phyloP scores from a whole-genome alignment of 1,140 invertebrate species.

The Brachionus koreanus region DNA sequence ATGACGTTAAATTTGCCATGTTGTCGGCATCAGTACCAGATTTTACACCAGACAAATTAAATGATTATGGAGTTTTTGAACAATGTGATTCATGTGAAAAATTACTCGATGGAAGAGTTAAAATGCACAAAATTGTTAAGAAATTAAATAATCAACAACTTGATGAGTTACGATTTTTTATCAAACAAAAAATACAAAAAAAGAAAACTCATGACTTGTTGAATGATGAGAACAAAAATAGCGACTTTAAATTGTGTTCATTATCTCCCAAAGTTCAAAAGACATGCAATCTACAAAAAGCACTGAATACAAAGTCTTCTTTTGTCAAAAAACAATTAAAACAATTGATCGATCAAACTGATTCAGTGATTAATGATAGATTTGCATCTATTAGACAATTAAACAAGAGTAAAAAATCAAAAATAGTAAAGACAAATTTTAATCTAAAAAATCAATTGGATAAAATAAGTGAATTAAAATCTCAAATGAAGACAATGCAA shows the following conservation, averaged over 20 bases:
- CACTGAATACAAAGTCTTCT: not conserved
- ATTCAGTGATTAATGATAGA: not conserved
- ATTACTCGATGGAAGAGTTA: constrained; percentile 8
- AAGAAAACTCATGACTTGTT: not conserved
- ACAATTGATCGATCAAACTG: not conserved
- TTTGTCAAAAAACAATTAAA: constrained; percentile 29
- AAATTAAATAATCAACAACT: not conserved
- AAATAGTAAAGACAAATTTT: not conserved
- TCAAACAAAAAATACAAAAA: constrained; percentile 23
- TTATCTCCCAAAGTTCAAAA: constrained; percentile 14
- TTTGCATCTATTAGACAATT: not conserved
- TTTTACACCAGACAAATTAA: constrained; percentile 14
- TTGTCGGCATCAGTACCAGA: not conserved
- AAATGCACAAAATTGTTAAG: constrained; percentile 33
- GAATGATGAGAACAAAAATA: not conserved
- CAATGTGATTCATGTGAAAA: not conserved
- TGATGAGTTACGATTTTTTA: not conserved
- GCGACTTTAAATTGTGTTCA: not conserved
- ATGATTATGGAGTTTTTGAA: constrained; percentile 40
- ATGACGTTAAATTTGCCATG: constrained; percentile 42
- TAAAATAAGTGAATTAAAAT: not conserved
- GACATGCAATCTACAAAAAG: constrained; percentile 8
- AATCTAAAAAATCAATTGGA: not conserved
- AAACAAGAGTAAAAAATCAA: not conserved
- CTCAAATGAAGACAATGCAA: not conserved